phyloP scores from a whole-genome alignment of 2,888 invertebrate genomes.

The Tachina grossa region DNA sequence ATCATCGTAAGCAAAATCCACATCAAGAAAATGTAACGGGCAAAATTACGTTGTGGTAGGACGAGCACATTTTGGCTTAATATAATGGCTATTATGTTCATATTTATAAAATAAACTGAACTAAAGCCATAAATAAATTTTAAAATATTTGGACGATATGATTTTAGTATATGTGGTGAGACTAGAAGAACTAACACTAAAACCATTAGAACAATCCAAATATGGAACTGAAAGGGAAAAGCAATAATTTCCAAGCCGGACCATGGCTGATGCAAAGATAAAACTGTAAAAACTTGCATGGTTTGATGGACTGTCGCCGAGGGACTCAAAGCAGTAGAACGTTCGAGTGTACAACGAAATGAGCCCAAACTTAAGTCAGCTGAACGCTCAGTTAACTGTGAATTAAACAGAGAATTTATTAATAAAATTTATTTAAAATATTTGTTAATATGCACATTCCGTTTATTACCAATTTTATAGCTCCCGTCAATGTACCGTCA shows the following conservation, averaged over 20 bases:
- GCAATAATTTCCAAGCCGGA: conserved; percentile 72
- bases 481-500: conserved; percentile 68
- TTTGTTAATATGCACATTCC: neutral
- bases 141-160: conserved; percentile 1
- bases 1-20: conserved; percentile 71
- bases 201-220: conserved; percentile 70
- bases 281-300: conserved; percentile 71
- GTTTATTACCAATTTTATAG: conserved; percentile 65
- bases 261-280: conserved; percentile 66
- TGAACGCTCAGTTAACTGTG: conserved; percentile 69
- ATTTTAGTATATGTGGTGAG: conserved; percentile 42
- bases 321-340: conserved; percentile 69
- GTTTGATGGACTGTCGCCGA: conserved; percentile 72
- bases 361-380: conserved; percentile 74
- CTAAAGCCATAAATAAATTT: conserved; percentile 64
- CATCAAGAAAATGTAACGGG: conserved; percentile 68
- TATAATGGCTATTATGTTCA: conserved; percentile 59
- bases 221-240: conserved; percentile 73
- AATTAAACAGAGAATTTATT: conserved; percentile 3
- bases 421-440: neutral
- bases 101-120: conserved; percentile 36
- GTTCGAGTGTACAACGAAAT: conserved; percentile 71
- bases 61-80: conserved; percentile 56
- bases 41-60: conserved; percentile 69
- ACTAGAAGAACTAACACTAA: conserved; percentile 41